Conservation (phyloP, 2,113 vertebrate species). For the Psittacara wagleri region DNA sequence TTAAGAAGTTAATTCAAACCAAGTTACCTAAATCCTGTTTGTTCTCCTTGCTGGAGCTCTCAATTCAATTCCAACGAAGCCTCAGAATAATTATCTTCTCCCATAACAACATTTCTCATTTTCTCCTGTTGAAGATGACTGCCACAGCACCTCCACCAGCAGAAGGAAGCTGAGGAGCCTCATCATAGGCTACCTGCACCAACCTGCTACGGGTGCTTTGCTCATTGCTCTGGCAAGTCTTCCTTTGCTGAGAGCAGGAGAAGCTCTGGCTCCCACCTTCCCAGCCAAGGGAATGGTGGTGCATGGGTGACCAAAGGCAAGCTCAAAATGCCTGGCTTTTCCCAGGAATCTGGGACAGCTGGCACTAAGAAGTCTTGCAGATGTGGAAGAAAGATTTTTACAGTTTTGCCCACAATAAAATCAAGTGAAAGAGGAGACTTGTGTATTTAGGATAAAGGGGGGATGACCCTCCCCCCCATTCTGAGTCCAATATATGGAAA, state of each 20-base stretch:
- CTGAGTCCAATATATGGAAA: neutral
- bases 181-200: neutral
- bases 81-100: slow-evolving; percentile 56
- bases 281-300: neutral
- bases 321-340: slow-evolving; percentile 25
- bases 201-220: neutral
- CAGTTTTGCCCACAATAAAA: slow-evolving; percentile 3
- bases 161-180: neutral
- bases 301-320: neutral
- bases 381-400: slow-evolving; percentile 58
- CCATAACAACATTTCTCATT: slow-evolving; percentile 39
- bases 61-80: slow-evolving; percentile 46
- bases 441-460: neutral
- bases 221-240: rapidly evolving
- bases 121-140: slow-evolving; percentile 5
- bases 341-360: slow-evolving; percentile 46
- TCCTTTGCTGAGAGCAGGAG: neutral
- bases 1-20: slow-evolving; percentile 5
- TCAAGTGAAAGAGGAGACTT: slow-evolving; percentile 46
- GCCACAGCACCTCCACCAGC: neutral
- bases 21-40: neutral
- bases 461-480: neutral
- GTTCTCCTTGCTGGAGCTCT: slow-evolving; percentile 47
- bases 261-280: neutral
- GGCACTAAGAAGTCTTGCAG: slow-evolving; percentile 46